Conservation (phyloP, 2,888 invertebrate species). For the Mesorhabditis spiculigera region DNA sequence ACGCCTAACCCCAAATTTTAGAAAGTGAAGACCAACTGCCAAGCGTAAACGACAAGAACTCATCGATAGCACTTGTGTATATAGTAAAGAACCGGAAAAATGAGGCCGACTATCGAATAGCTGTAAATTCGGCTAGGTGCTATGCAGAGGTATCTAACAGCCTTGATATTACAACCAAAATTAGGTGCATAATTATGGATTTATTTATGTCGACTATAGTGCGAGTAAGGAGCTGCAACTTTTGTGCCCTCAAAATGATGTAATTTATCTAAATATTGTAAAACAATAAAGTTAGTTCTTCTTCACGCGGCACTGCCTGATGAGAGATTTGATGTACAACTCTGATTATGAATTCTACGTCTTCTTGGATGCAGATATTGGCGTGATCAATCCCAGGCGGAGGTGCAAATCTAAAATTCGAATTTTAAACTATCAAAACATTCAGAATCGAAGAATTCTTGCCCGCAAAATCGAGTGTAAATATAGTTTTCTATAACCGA, state of each 20-base stretch:
- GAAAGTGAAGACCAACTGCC: too few species aligned
- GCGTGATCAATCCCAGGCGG: not conserved
- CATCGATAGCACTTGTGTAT: not conserved
- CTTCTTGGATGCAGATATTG: constrained; percentile 4
- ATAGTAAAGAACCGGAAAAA: not conserved
- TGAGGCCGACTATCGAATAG: constrained; percentile 6
- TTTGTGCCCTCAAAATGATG: not conserved
- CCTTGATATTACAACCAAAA: not conserved
- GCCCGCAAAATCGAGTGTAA: not conserved
- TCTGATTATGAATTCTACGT: not conserved
- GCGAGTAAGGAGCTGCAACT: not conserved
- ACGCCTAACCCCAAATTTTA: too few species aligned
- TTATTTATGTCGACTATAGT: constrained; percentile 1
- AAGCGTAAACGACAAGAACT: not conserved
- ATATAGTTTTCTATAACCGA: not conserved
- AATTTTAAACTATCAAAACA: not conserved
- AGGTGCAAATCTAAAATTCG: not conserved
- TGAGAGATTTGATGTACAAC: not conserved
- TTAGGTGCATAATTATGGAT: not conserved
- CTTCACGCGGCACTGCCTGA: not conserved
- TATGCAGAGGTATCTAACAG: not conserved
- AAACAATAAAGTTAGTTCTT: not conserved
- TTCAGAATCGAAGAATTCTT: not conserved
- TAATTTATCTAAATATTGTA: not conserved
- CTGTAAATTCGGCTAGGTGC: not conserved